These are phyloP conservation scores for Heterotilapia buettikoferi DNA, from an alignment of 2,113 vertebrate species.

Conservation along the genomic window DNA sequence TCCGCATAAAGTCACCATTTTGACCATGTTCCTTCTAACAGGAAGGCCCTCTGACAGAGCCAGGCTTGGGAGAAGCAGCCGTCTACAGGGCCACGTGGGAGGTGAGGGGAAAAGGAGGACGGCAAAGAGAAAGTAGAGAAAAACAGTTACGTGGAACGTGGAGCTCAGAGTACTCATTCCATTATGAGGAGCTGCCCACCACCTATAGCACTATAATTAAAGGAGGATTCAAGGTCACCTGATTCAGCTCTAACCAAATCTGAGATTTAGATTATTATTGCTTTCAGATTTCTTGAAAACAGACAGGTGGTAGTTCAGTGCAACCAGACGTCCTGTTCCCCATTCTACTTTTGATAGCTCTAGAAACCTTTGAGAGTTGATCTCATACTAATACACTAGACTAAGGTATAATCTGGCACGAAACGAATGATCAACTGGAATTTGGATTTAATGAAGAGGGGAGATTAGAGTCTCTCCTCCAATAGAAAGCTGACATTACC, in stretches of 20 bases:
- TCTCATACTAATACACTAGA: background rate
- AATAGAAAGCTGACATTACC: background rate
- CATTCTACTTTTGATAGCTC: background rate
- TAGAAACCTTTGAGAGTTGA: rapidly evolving
- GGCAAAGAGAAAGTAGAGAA: rapidly evolving
- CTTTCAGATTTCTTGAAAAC: background rate
- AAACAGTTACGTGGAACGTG: rapidly evolving
- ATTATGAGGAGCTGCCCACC: background rate
- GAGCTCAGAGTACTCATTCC: background rate
- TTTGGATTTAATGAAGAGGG: background rate
- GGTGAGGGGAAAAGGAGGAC: background rate
- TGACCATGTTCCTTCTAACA: background rate
- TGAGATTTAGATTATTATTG: background rate
- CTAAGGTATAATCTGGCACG: background rate
- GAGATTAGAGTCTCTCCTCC: background rate
- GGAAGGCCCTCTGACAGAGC: background rate
- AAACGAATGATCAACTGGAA: background rate
- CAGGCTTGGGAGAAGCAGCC: background rate
- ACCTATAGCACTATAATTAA: background rate
- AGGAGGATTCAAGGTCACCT: background rate
- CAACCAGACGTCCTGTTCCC: too few relatives aligned
- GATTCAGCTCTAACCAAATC: background rate
- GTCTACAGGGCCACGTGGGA: background rate
- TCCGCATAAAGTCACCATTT: background rate
- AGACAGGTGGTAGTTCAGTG: background rate